Percentiles rank a stretch among this genome's conserved stretches.
phyloP scores from a whole-genome alignment of 2,113 vertebrate genomes.

The Thunnus maccoyii region DNA sequence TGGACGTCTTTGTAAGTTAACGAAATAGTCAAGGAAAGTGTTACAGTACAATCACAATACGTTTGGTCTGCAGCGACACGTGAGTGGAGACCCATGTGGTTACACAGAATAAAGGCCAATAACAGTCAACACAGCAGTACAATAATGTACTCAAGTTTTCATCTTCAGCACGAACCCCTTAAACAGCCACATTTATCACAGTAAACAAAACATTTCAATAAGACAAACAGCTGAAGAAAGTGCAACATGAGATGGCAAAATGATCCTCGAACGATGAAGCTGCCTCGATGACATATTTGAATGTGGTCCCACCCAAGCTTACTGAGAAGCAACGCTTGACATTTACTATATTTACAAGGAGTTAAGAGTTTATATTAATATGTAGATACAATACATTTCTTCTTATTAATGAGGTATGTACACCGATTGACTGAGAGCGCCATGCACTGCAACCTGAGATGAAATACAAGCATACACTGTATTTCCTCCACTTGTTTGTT shows the following conservation, averaged over 20 bases:
- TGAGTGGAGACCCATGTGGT: neutral
- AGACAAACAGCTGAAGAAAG: constrained; percentile 32
- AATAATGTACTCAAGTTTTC: constrained; percentile 1
- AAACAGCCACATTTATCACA: constrained; percentile 8
- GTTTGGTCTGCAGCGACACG: constrained; percentile 1
- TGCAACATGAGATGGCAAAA: constrained; percentile 40
- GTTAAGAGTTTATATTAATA: constrained; percentile 13
- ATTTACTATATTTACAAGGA: constrained; percentile 32
- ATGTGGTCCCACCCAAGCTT: constrained; percentile 40
- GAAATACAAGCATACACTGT: neutral
- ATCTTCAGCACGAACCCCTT: neutral
- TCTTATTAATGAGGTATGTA: constrained; percentile 5
- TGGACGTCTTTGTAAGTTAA: neutral
- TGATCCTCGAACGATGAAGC: constrained; percentile 35
- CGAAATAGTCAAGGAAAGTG: neutral
- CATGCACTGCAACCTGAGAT: neutral
- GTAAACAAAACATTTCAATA: constrained; percentile 24
- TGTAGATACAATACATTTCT: constrained; percentile 10
- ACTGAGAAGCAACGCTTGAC: constrained; percentile 4
- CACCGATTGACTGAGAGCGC: neutral
- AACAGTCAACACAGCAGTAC: constrained; percentile 2
- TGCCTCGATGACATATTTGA: constrained; percentile 26
- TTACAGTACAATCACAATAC: constrained; percentile 9
- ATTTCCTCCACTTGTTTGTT: neutral
- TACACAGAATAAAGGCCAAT: constrained; percentile 10